Percentiles rank a stretch among this genome's conserved stretches.
Conservation (phyloP, 1,140 invertebrate species). For the Drosophila orena region DNA sequence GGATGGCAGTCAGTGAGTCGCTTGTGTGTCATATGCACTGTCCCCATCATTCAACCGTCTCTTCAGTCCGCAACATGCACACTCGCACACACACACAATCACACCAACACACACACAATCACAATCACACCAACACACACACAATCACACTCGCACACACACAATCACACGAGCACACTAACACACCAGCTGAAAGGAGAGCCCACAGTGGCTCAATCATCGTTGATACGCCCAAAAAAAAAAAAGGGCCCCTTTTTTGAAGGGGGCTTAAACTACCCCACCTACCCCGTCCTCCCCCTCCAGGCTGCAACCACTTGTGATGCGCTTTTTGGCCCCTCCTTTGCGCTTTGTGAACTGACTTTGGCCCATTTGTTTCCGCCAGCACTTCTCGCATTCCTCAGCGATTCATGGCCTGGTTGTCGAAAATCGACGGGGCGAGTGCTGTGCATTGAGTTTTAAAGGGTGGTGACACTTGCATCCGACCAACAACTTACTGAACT, state of each 20-base stretch:
- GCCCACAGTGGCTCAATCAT: constrained; percentile 40
- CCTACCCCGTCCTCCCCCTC: too few species aligned
- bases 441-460: constrained; percentile 11
- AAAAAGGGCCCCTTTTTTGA: background rate
- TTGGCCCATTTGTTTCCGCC: constrained; percentile 23
- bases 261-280: too few species aligned
- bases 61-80: background rate
- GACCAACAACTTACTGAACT: constrained; percentile 11
- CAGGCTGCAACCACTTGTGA: constrained; percentile 19
- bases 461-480: background rate
- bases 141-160: background rate
- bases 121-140: too few species aligned
- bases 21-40: constrained; percentile 64
- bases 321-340: constrained; percentile 28
- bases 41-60: constrained; percentile 35
- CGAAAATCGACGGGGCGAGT: constrained; percentile 4
- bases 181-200: constrained; percentile 8
- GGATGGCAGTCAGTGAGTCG: constrained; percentile 11
- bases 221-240: constrained; percentile 14
- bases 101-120: too few species aligned
- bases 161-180: background rate
- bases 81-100: background rate
- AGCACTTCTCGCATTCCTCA: constrained; percentile 25
- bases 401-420: constrained; percentile 15
- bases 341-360: constrained; percentile 27